Base-by-base conservation (phyloP, 2,113 vertebrate genomes). In the Phylloscopus whistleri region DNA sequence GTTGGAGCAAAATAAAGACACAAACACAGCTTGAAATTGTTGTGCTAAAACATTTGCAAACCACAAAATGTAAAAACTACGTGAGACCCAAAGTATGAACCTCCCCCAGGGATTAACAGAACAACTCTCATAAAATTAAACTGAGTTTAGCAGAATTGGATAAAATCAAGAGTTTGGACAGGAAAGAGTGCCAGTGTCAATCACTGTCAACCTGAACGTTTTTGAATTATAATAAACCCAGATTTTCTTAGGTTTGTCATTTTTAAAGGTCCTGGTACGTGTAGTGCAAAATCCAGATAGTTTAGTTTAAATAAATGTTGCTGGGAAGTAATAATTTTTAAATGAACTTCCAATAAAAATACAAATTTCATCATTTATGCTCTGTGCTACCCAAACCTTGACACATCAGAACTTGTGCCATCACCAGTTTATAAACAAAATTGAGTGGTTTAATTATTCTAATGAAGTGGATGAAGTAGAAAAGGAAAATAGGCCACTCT, bases 71-170 rank as follows among this genome's bases (percentile, higher is more conserved):
- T 31, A 26, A 27, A 87, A 87, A 7, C 7, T 26, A 28, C 0
- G 0, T 2, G 72, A 70, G 16, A 81, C 8, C 5, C 46, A n/a
- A 86, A 62, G 9, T 0, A 0, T 51, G 43, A 67, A 26, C 13
- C 5, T 77, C 9, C 37, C 20, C 21, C 28, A 21, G 39, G 27
- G 21, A 24, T 17, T 18, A 41, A 8, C 37, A 21, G 41, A 80
- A 16, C 3, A n/a, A 23, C 24, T 23, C 0, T 0, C 22, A 9
- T 31, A 16, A 66, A 69, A 52, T 76, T 41, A 75, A 87, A 21
- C 17, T 22, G 16, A 35, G 24, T 18, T 39, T 39, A 39, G 30
- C 16, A 48, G 48, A 66, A 31, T 0, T 14, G 14, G 13, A 30
- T 76, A 21, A 76, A 83, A 64, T 11, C 15, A 33, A 64, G 17